phyloP scores from a whole-genome alignment of 2,797 vertebrate species.

The Mycteria americana region DNA sequence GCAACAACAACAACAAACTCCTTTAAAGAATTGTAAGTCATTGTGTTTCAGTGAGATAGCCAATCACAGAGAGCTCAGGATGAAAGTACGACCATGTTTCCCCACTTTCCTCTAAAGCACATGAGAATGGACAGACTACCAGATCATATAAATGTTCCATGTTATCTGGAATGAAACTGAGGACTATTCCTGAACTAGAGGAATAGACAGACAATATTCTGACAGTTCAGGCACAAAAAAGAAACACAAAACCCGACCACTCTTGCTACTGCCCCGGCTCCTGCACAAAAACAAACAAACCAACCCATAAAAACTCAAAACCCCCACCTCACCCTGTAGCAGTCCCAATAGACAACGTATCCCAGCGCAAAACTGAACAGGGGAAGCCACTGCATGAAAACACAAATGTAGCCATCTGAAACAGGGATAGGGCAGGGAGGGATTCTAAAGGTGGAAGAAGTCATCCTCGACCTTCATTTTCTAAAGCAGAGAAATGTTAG shows the following conservation, averaged over 20 bases:
- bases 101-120: not conserved
- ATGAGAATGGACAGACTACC: not conserved
- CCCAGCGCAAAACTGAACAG: not conserved
- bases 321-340: not conserved
- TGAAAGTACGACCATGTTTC: not conserved
- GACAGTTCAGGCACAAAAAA: not conserved
- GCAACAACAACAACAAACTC: not conserved
- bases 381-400: not conserved
- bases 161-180: not conserved
- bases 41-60: not conserved
- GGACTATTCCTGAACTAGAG: not conserved
- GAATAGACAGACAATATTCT: not conserved
- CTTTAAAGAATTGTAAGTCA: not conserved
- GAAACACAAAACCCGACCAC: not conserved
- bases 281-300: not conserved
- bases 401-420: not conserved
- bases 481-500: not conserved
- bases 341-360: not conserved
- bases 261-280: not conserved
- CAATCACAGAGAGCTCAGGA: not conserved
- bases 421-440: rapidly evolving
- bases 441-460: not conserved
- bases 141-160: not conserved
- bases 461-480: not conserved
- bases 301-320: not conserved